phyloP scores from a whole-genome alignment of 2,113 vertebrate genomes.

The Sceloporus tristichus region DNA sequence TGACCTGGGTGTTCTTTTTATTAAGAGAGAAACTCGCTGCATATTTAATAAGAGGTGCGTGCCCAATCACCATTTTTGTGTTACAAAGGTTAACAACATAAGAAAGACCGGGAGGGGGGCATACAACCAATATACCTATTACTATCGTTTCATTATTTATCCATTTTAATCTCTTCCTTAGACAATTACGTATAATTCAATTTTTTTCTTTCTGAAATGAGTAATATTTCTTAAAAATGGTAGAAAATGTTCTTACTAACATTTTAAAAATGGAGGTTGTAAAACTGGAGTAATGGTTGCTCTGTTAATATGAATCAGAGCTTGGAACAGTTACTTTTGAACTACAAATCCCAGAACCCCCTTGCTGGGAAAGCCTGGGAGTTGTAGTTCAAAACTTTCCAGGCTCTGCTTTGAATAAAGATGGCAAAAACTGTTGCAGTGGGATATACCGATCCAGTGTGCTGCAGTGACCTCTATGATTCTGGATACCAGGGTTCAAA shows the following conservation, averaged over 20 bases:
- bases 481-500: no score
- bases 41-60: conserved; percentile 61
- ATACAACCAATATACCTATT: conserved; percentile 53
- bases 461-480: no score
- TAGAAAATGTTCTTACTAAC: conserved; percentile 26
- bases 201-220: conserved; percentile 66
- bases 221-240: conserved; percentile 59
- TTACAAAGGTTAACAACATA: conserved; percentile 66
- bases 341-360: background rate
- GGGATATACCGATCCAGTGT: no score
- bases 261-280: conserved; percentile 50
- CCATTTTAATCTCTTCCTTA: conserved; percentile 68
- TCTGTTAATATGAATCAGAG: conserved; percentile 51
- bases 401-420: background rate
- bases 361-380: no score
- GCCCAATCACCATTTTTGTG: conserved; percentile 46
- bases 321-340: conserved; percentile 41
- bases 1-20: conserved; percentile 55
- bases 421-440: background rate
- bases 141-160: conserved; percentile 68
- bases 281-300: background rate
- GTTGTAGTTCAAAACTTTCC: no score
- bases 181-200: conserved; percentile 65
- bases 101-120: conserved; percentile 40
- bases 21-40: conserved; percentile 57